Base-by-base conservation (phyloP, 1,140 invertebrate species). In the Macrobrachium rosenbergii region DNA sequence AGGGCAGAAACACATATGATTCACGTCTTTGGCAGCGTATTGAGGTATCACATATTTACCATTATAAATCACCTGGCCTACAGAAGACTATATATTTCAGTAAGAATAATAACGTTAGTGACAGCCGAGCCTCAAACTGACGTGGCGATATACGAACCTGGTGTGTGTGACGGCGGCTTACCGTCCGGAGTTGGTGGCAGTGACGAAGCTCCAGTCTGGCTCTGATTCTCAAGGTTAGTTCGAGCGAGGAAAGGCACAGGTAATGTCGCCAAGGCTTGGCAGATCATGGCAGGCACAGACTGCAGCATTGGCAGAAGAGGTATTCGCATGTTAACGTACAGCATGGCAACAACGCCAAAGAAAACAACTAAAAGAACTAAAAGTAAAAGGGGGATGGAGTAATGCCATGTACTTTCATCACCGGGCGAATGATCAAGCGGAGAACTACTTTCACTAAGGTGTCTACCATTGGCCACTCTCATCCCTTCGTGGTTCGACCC, bases 241-340 rank as follows among this genome's bases (percentile, higher is more conserved):
- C 58, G 58, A 63, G 84, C 80, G 84, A 81, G 69, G 62, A 87
- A 87, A 87, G 85, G 85, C 85, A 87, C 85, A 79, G 78, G 52
- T 37, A 87, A 37, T 45, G 58, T 81, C 17, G 69, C 78, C 85
- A 87, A 12, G 69, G 78, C 64, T 10, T 64, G 52, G 45, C 23
- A 37, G 37, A 82, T 58, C 78, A 82, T 73, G 78, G 85, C 78
- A 81, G 85, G 85, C 78, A 87, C 78, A 79, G 78, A 81, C 62
- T 79, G 19, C 69, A 87, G 85, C n/a, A 79, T 82, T 28, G 86
- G 80, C 63, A 88, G 75, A 43, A 88, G 80, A 5, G 86, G 86
- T 76, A 83, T 78, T 19, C 72, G 80, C 80, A 88, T 83, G 63
- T 88, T 88, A 21, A 88, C 73, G 45, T 88, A 88, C 58, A 88